A percentile compares a stretch with the other conserved stretches of the same genome.
Evolutionary conservation across 2,888 invertebrate species (phyloP).

Genomic region (Metallyticus violacea): DNA sequence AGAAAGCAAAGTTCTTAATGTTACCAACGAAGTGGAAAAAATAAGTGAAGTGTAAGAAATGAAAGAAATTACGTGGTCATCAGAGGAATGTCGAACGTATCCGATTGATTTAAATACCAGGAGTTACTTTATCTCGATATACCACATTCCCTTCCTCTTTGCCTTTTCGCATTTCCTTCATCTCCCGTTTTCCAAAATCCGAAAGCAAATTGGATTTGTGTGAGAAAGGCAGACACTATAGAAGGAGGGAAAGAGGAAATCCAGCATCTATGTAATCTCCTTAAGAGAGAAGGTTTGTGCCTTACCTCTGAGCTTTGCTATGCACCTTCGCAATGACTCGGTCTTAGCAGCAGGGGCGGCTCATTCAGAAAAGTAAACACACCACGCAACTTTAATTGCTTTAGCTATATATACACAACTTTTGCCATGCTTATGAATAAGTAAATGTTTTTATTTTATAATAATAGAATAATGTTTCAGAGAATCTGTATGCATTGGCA

Average conservation of each 20-base stretch:
- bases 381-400: too few species aligned
- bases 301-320: conserved; percentile 21
- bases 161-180: background rate
- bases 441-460: too few species aligned
- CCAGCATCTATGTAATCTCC: conserved; percentile 30
- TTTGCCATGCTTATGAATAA: too few species aligned
- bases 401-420: too few species aligned
- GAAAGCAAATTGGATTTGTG: conserved; percentile 33
- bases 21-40: background rate
- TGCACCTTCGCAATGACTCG: conserved; percentile 23
- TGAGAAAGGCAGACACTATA: conserved; percentile 22
- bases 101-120: background rate
- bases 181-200: conserved; percentile 27
- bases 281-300: conserved; percentile 17
- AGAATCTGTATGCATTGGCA: too few species aligned
- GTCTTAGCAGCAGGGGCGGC: too few species aligned
- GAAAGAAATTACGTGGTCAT: too few species aligned
- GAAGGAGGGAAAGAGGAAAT: conserved; percentile 20
- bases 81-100: background rate
- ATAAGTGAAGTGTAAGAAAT: background rate
- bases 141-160: background rate
- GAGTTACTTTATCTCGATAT: background rate
- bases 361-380: too few species aligned
- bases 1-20: too few species aligned
- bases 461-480: too few species aligned